Base-by-base conservation (phyloP, 2,113 vertebrate species). In the Petaurus breviceps region DNA sequence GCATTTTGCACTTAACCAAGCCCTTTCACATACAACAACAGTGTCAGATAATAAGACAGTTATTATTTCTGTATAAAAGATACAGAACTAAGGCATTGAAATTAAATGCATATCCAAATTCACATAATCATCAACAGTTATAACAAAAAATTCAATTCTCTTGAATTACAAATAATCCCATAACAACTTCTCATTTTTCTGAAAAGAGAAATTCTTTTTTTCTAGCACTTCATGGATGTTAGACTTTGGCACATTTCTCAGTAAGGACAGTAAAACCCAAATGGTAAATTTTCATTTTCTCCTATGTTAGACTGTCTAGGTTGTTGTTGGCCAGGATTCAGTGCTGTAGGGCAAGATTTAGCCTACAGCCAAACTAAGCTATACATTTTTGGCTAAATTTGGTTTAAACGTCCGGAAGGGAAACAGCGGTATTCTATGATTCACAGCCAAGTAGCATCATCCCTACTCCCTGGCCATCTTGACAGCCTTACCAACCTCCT, bases 371-470 rank as follows among this genome's bases (percentile, higher is more conserved):
- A 94, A 97, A 91, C 91, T 93, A 93, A 92, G 91, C 95, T 89
- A 94, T 84, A 84, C 68, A 96, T 54, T 92, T 94, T 90, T 50
- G 37, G 49, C 92, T 93, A 96, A 89, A 91, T 94, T 77, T 94
- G n/a, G 97, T 89, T 94, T 90, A 91, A 94, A 90, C 51, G 43
- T 94, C 57, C 94, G 51, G n/a, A 91, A 77, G 92, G 91, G 43
- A 84, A 43, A 84, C 4, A 19, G 16, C 23, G 37, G 19, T 43
- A 84, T 84, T 84, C 68, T 43, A 84, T 77, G 61, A 84, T 84
- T 43, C n/a, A 43, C 19, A 84, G n/a, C 68, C n/a, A 84, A 43
- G 16, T 43, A 43, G n/a, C n/a, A 84, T 22, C n/a, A 43, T 84
- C 7, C 19, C 19, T 84, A 84, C 19, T 43, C n/a, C 6, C 68